Conservation (phyloP, 2,113 vertebrate species). For the Miniopterus natalensis region DNA sequence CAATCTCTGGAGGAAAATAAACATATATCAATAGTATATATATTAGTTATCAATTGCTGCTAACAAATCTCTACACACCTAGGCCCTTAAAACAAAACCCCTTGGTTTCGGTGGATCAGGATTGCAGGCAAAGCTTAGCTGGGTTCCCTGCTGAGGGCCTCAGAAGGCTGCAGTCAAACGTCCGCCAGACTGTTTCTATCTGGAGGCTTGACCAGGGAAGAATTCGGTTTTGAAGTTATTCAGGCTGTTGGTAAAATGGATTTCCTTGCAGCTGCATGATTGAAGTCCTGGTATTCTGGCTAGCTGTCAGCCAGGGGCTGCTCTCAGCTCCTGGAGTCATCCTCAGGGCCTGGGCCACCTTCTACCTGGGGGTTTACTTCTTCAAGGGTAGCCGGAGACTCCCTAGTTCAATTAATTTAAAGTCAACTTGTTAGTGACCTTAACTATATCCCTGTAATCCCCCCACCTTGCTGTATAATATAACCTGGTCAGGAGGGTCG, state of each 20-base stretch:
- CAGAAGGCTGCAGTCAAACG: not conserved
- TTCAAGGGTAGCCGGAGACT: not conserved
- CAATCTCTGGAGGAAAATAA: not conserved
- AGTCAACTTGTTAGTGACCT: not conserved
- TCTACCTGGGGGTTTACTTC: not conserved
- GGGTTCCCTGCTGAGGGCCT: not conserved
- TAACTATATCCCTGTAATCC: not conserved
- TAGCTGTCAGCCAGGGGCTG: not conserved
- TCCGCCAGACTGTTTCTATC: not conserved
- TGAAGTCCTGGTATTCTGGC: not conserved
- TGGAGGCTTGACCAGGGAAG: not conserved
- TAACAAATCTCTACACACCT: not conserved
- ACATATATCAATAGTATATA: not conserved
- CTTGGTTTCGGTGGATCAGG: not conserved
- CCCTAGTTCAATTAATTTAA: not conserved
- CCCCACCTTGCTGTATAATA: not conserved
- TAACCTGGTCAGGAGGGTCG: not conserved
- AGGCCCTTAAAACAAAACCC: not conserved
- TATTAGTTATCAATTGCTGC: not conserved
- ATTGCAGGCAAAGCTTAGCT: not conserved
- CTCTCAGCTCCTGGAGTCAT: not conserved
- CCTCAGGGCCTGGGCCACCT: not conserved
- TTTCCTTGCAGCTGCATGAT: not conserved
- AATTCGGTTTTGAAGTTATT: not conserved
- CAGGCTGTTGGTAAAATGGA: not conserved